Conservation (phyloP, 2,113 vertebrate genomes). For the Cromileptes altivelis region DNA sequence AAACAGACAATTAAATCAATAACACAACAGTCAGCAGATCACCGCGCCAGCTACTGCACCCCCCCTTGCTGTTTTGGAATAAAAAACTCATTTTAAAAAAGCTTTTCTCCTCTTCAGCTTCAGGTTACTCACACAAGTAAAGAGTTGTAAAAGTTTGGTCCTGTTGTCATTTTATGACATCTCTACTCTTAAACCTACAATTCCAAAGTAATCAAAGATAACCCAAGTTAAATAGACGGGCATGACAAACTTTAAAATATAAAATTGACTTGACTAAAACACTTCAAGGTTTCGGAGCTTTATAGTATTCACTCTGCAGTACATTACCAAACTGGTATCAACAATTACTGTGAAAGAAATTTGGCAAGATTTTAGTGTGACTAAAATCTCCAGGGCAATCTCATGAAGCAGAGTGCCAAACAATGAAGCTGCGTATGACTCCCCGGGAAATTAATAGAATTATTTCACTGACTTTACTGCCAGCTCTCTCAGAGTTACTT, state of each 20-base stretch:
- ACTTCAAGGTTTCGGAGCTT: slow-evolving; percentile 1
- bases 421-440: slow-evolving; percentile 21
- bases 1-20: slow-evolving; percentile 80
- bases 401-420: slow-evolving; percentile 25
- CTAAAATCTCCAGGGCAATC: not conserved
- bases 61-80: slow-evolving; percentile 19
- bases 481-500: slow-evolving; percentile 4
- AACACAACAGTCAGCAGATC: slow-evolving; percentile 74
- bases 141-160: slow-evolving; percentile 23
- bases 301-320: slow-evolving; percentile 3
- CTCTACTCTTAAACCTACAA: not conserved
- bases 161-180: not conserved
- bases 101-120: slow-evolving; percentile 29
- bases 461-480: slow-evolving; percentile 1
- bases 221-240: not conserved
- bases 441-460: slow-evolving; percentile 21
- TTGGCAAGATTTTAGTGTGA: slow-evolving; percentile 13
- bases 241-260: not conserved
- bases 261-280: not conserved
- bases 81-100: slow-evolving; percentile 37
- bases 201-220: not conserved
- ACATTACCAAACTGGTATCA: slow-evolving; percentile 21
- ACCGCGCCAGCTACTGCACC: slow-evolving; percentile 32
- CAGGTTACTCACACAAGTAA: slow-evolving; percentile 32
- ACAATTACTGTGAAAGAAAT: slow-evolving; percentile 20